phyloP scores from a whole-genome alignment of 2,888 invertebrate genomes.

The Andrena haemorrhoa region DNA sequence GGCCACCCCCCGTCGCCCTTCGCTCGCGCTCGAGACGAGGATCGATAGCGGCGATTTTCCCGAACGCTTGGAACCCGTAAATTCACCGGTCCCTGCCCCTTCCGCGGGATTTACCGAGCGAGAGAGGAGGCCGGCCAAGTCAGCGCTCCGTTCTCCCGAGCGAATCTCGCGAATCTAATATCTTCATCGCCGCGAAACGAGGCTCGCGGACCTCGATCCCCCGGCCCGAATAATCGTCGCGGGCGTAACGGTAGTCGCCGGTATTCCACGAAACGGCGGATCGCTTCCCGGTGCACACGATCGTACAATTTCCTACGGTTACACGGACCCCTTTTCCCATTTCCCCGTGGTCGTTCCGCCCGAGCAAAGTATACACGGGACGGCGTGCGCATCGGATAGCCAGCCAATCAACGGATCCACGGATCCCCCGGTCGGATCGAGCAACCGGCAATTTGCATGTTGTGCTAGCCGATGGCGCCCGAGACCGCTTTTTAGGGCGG shows the following conservation, averaged over 20 bases:
- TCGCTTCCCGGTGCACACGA: slow-evolving; percentile 61
- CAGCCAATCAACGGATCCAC: slow-evolving; percentile 62
- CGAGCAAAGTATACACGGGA: slow-evolving; percentile 48
- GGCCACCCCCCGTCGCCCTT: neutral
- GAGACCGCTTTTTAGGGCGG: slow-evolving; percentile 74
- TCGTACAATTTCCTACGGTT: slow-evolving; percentile 69
- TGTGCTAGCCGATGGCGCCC: slow-evolving; percentile 71
- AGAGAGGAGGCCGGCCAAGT: neutral
- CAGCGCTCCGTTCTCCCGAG: neutral
- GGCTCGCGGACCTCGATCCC: neutral
- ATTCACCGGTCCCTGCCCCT: too few relatives aligned
- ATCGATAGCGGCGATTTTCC: neutral
- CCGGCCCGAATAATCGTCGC: slow-evolving; percentile 13
- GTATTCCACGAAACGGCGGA: slow-evolving; percentile 53
- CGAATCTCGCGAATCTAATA: neutral
- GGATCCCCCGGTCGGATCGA: slow-evolving; percentile 59
- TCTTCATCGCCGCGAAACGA: slow-evolving; percentile 20
- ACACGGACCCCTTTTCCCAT: slow-evolving; percentile 60
- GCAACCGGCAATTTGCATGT: slow-evolving; percentile 76
- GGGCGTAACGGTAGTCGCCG: slow-evolving; percentile 4
- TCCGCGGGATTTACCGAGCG: neutral
- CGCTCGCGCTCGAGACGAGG: neutral
- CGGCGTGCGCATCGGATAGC: slow-evolving; percentile 43
- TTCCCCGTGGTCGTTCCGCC: slow-evolving; percentile 30
- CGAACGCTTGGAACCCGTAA: too few relatives aligned